phyloP scores from a whole-genome alignment of 1,140 invertebrate species.

The Dendroctonus ponderosae region DNA sequence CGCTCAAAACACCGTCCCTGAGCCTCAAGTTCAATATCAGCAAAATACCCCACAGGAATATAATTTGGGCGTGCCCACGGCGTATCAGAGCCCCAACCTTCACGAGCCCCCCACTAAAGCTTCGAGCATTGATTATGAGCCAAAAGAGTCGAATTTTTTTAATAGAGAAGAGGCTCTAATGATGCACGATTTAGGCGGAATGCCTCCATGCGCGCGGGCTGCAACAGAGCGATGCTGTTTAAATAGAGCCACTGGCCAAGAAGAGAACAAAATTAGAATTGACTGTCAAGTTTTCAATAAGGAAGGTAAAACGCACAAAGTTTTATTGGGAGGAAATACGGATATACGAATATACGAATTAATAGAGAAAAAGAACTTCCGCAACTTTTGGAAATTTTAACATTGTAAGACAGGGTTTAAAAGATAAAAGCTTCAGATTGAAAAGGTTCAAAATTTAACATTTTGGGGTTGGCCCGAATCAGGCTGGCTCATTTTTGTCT shows the following conservation, averaged over 20 bases:
- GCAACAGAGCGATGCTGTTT: constrained; percentile 13
- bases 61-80: constrained; percentile 31
- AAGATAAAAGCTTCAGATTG: too few relatives aligned
- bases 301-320: constrained; percentile 7
- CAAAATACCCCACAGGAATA: constrained; percentile 20
- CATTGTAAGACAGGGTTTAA: too few relatives aligned
- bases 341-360: too few relatives aligned
- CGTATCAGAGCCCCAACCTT: constrained; percentile 36
- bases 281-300: constrained; percentile 24
- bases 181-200: constrained; percentile 25
- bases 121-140: constrained; percentile 1
- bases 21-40: constrained; percentile 35
- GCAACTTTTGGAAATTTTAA: too few relatives aligned
- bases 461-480: too few relatives aligned
- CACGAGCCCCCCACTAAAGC: constrained; percentile 33
- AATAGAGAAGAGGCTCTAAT: background rate
- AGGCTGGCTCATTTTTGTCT: too few relatives aligned
- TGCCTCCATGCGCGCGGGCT: constrained; percentile 26
- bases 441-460: too few relatives aligned
- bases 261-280: constrained; percentile 9
- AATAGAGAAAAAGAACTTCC: too few relatives aligned
- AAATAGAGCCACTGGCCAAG: constrained; percentile 2
- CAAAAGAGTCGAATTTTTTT: background rate
- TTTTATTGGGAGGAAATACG: background rate
- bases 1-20: constrained; percentile 38